phyloP scores from a whole-genome alignment of 2,113 vertebrate species.

The Azemiops feae region DNA sequence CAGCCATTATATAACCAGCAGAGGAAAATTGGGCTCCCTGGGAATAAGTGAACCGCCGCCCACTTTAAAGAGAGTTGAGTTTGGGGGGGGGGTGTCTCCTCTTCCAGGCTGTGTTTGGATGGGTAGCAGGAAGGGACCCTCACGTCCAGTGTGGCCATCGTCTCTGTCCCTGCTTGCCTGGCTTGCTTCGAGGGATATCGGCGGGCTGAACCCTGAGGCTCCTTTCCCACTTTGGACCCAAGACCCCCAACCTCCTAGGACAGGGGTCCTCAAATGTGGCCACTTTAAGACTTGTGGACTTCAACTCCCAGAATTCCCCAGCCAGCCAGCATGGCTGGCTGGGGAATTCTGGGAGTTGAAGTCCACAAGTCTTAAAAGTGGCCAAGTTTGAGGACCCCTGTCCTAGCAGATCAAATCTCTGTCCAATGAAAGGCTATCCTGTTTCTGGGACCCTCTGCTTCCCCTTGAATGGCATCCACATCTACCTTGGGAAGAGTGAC shows the following conservation, averaged over 20 bases:
- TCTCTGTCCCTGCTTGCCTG: too few species aligned
- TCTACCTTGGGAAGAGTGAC: neutral
- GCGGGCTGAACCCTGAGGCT: neutral
- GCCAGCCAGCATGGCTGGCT: too few species aligned
- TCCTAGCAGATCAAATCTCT: neutral
- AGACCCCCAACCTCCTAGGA: neutral
- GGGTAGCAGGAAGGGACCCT: neutral
- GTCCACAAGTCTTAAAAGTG: too few species aligned
- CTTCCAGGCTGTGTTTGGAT: neutral
- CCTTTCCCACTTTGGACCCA: neutral
- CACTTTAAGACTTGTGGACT: too few species aligned
- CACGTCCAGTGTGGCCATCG: too few species aligned
- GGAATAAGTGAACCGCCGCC: neutral
- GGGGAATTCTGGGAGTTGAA: too few species aligned
- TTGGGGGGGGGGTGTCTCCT: neutral
- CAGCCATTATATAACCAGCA: neutral
- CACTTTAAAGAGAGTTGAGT: neutral
- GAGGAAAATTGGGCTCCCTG: neutral
- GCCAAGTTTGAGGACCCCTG: too few species aligned
- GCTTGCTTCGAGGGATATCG: neutral
- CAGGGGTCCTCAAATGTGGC: too few species aligned
- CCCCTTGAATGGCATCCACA: too few species aligned
- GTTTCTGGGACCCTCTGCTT: neutral
- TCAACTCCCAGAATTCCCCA: too few species aligned
- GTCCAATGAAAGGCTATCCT: neutral